A percentile compares a stretch with the other conserved stretches of the same genome.
Evolutionary conservation across 2,797 vertebrate species (phyloP).

Genomic region (Luscinia megarhynchos): DNA sequence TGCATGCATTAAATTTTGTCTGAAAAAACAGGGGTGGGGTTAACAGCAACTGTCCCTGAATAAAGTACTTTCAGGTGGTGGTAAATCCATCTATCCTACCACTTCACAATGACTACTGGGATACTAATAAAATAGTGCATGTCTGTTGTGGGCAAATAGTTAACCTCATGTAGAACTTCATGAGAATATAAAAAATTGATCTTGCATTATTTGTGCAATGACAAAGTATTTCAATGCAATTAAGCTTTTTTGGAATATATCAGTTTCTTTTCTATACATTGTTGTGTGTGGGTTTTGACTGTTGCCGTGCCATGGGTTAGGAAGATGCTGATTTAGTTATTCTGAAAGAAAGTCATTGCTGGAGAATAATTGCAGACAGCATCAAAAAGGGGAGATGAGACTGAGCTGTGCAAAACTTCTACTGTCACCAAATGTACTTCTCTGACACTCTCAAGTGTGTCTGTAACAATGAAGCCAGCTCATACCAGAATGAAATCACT

Average conservation of each 20-base stretch:
- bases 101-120: not conserved
- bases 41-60: not conserved
- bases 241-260: not conserved
- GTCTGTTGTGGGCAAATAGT: not conserved
- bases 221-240: not conserved
- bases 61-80: not conserved
- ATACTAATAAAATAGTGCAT: not conserved
- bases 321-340: not conserved
- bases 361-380: not conserved
- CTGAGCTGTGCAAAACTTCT: not conserved
- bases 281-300: not conserved
- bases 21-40: not conserved
- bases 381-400: not conserved
- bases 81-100: not conserved
- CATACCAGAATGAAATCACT: not conserved
- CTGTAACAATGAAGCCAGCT: not conserved
- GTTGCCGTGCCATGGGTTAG: not conserved
- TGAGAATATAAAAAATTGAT: not conserved
- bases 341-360: not conserved
- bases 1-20: not conserved
- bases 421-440: not conserved
- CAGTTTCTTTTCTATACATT: fast-evolving
- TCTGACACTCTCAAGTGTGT: not conserved
- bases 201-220: not conserved
- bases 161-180: not conserved